Conservation (phyloP, 2,113 vertebrate genomes). For the Ornithorhynchus anatinus region DNA sequence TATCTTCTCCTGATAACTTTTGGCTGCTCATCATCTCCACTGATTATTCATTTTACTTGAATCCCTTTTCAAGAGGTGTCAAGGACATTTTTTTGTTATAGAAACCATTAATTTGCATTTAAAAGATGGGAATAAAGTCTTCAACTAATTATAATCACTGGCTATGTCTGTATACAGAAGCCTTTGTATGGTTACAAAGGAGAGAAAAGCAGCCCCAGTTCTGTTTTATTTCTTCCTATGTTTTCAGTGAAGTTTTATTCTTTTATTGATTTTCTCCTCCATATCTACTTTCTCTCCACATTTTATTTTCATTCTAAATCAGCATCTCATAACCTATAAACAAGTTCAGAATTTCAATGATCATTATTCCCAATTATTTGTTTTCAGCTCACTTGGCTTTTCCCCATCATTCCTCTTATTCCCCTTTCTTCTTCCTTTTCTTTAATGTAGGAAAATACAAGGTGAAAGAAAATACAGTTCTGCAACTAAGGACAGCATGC, state of each 20-base stretch:
- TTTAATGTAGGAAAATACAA: constrained; percentile 6
- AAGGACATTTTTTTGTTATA: constrained; percentile 42
- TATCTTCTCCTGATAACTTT: constrained; percentile 39
- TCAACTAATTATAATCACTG: constrained; percentile 51
- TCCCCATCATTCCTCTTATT: not conserved
- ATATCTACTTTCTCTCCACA: constrained; percentile 5
- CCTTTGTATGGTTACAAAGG: constrained; percentile 6
- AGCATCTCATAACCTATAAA: not conserved
- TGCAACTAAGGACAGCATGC: not conserved
- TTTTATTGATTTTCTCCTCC: not conserved
- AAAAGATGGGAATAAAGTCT: constrained; percentile 47
- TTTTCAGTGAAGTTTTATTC: constrained; percentile 10
- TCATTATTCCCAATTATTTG: constrained; percentile 14
- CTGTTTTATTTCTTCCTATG: not conserved
- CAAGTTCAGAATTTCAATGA: not conserved
- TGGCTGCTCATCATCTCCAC: constrained; percentile 33
- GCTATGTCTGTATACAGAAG: constrained; percentile 8
- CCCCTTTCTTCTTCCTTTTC: constrained; percentile 14
- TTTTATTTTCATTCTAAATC: constrained; percentile 1
- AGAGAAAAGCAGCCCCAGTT: not conserved
- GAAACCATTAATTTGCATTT: constrained; percentile 50
- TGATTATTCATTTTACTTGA: constrained; percentile 49
- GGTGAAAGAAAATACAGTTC: constrained; percentile 5
- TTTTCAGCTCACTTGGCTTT: not conserved
- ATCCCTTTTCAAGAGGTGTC: constrained; percentile 51